Evolutionary conservation across 2,113 vertebrate genomes (phyloP).

Genomic region (Callopanchax toddi): DNA sequence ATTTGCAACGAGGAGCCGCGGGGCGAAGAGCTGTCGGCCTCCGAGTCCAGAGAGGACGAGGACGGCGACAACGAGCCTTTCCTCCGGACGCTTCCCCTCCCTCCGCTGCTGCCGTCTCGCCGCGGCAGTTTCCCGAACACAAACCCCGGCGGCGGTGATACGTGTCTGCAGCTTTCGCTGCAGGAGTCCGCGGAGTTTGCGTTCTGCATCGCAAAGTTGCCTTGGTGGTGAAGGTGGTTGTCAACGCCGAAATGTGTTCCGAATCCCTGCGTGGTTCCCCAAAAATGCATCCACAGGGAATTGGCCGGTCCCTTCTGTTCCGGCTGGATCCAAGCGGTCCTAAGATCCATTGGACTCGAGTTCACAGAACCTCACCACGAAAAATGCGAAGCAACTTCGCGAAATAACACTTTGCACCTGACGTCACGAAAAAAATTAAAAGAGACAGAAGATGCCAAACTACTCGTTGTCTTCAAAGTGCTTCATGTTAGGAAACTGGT

Average conservation of each 20-base stretch:
- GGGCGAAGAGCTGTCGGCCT: constrained; percentile 75
- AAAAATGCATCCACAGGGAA: constrained; percentile 95
- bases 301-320: constrained; percentile 95
- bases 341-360: constrained; percentile 90
- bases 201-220: constrained; percentile 77
- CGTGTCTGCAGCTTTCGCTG: constrained; percentile 74
- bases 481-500: constrained; percentile 58
- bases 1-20: constrained; percentile 63
- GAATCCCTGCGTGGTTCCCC: constrained; percentile 91
- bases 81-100: constrained; percentile 63
- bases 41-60: constrained; percentile 75
- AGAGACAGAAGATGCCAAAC: constrained; percentile 25
- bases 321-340: constrained; percentile 94
- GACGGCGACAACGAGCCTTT: constrained; percentile 75
- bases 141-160: constrained; percentile 38
- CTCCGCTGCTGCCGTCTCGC: constrained; percentile 54
- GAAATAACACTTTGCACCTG: constrained; percentile 17
- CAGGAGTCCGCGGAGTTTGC: constrained; percentile 75
- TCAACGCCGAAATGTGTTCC: constrained; percentile 72
- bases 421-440: constrained; percentile 7
- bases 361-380: constrained; percentile 31
- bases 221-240: constrained; percentile 73
- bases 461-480: constrained; percentile 39
- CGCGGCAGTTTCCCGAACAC: constrained; percentile 64
- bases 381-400: constrained; percentile 13